A percentile compares a stretch with the other conserved stretches of the same genome.
Conservation (phyloP, 2,113 vertebrate species). For the Desmodus rotundus region DNA sequence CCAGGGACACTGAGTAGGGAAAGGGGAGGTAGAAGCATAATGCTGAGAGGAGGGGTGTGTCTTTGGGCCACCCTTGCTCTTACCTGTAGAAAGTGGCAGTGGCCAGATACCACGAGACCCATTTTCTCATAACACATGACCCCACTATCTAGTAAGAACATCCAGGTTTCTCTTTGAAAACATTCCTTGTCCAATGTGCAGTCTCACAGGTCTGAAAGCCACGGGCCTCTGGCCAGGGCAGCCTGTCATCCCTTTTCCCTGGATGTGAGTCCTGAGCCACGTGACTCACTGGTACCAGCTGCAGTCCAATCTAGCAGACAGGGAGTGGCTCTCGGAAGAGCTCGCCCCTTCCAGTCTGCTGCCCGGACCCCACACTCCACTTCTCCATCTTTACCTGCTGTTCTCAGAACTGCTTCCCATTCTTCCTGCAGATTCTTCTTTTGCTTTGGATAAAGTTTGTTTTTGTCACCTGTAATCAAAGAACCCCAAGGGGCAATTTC, state of each 20-base stretch:
- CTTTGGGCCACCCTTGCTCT: background rate
- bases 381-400: background rate
- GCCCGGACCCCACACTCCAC: background rate
- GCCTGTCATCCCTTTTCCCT: background rate
- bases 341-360: fast-evolving
- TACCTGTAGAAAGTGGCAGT: background rate
- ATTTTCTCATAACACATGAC: background rate
- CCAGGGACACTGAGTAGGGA: background rate
- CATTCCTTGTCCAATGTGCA: background rate
- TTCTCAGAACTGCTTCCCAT: background rate
- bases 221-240: background rate
- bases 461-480: background rate
- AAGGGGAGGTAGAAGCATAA: background rate
- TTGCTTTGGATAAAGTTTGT: background rate
- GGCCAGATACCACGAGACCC: background rate
- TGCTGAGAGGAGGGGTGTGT: background rate
- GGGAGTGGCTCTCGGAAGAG: background rate
- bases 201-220: background rate
- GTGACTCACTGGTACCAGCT: too few relatives aligned
- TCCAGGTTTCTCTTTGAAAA: background rate
- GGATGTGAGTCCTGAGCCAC: background rate
- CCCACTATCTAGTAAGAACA: background rate
- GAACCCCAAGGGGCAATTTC: background rate
- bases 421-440: background rate
- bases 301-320: background rate